phyloP scores from a whole-genome alignment of 2,113 vertebrate genomes.

The Aldabrachelys gigantea region DNA sequence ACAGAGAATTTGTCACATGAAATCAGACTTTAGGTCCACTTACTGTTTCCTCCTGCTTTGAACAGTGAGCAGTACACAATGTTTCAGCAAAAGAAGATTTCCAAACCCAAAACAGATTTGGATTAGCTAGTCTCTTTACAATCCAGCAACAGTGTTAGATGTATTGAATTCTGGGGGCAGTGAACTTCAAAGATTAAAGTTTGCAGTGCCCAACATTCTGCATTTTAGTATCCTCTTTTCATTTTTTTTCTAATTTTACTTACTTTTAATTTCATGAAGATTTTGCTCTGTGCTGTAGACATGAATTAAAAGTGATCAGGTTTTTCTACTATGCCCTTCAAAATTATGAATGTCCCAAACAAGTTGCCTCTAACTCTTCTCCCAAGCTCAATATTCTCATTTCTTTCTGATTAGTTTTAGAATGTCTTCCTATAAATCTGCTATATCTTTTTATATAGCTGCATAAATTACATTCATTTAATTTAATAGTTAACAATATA shows the following conservation, averaged over 20 bases:
- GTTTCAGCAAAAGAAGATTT: neutral
- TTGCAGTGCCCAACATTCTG: neutral
- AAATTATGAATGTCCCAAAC: neutral
- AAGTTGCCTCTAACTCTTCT: neutral
- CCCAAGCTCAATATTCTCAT: neutral
- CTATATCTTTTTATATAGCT: neutral
- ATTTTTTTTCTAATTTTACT: neutral
- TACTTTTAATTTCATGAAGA: neutral
- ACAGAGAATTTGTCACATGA: neutral
- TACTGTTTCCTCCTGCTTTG: neutral
- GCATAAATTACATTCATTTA: neutral
- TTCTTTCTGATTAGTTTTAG: neutral
- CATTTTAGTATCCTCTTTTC: neutral
- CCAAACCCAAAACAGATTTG: neutral
- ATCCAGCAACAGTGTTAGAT: neutral
- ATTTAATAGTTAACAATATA: neutral
- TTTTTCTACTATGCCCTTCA: neutral
- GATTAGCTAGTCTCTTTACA: neutral
- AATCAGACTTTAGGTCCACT: neutral
- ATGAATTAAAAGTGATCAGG: neutral
- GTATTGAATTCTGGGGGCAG: neutral
- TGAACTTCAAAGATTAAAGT: neutral
- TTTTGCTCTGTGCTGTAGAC: neutral
- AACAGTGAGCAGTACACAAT: neutral
- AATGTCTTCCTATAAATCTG: neutral